Percentiles rank a stretch among this genome's conserved stretches.
These are phyloP conservation scores for Thysanoteuthis rhombus DNA, from an alignment of 2,888 invertebrate genomes.

Conservation along the genomic window DNA sequence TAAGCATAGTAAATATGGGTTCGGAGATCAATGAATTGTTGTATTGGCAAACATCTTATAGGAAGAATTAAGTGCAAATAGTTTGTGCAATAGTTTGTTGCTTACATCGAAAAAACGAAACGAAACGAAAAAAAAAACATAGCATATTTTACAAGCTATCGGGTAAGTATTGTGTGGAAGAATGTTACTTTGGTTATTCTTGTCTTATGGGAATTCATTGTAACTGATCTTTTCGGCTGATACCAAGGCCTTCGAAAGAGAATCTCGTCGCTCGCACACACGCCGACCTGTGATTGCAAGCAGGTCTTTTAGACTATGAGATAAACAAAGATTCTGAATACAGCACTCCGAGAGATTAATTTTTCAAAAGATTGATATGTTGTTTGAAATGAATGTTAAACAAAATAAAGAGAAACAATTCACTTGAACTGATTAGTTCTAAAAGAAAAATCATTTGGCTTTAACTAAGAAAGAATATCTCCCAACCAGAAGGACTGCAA, in stretches of 20 bases:
- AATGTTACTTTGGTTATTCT: not conserved
- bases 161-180: not conserved
- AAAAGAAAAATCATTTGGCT: not conserved
- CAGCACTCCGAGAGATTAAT: not conserved
- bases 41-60: too few relatives aligned
- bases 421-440: not conserved
- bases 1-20: too few relatives aligned
- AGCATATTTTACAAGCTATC: not conserved
- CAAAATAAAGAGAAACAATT: not conserved
- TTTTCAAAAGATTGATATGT: not conserved
- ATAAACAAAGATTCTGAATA: not conserved
- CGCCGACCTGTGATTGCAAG: not conserved
- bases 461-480: not conserved
- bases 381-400: not conserved
- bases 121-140: too few relatives aligned
- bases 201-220: not conserved
- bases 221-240: not conserved
- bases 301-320: not conserved
- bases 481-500: not conserved
- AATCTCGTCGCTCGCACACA: not conserved
- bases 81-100: not conserved
- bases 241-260: not conserved
- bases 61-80: too few relatives aligned
- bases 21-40: too few relatives aligned
- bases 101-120: too few relatives aligned